Conservation (phyloP, 2,113 vertebrate species). For the Parotia lawesii region DNA sequence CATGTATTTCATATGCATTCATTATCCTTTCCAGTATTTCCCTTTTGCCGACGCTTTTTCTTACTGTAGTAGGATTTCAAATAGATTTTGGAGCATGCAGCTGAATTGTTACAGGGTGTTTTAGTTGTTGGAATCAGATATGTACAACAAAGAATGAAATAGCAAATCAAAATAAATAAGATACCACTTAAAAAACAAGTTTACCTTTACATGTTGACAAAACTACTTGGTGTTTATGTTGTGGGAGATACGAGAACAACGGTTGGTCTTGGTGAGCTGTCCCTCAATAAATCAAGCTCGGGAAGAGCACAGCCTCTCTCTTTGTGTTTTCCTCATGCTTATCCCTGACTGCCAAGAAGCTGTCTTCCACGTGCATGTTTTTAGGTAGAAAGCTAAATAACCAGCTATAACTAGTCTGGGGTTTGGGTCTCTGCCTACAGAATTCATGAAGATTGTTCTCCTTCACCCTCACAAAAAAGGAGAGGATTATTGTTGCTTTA, state of each 20-base stretch:
- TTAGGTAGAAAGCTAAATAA: background rate
- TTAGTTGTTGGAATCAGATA: background rate
- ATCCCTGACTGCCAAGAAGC: background rate
- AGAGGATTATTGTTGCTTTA: background rate
- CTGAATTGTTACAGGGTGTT: background rate
- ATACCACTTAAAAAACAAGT: background rate
- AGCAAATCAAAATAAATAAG: background rate
- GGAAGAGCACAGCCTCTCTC: background rate
- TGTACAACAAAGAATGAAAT: background rate
- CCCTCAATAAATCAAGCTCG: background rate
- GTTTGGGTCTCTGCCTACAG: background rate
- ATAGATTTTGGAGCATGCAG: background rate
- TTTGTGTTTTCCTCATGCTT: background rate
- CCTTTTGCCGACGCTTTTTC: background rate
- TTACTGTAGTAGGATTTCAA: background rate
- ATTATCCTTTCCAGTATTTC: background rate
- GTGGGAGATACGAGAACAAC: background rate
- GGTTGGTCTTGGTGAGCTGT: background rate
- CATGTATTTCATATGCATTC: background rate
- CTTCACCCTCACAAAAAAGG: background rate
- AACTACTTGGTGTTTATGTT: background rate
- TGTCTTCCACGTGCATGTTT: background rate
- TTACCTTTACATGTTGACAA: slow-evolving; percentile 2
- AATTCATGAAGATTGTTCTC: background rate
- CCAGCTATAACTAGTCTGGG: background rate